Conservation (phyloP, 1,140 invertebrate genomes). For the Neodiprion fabricii region DNA sequence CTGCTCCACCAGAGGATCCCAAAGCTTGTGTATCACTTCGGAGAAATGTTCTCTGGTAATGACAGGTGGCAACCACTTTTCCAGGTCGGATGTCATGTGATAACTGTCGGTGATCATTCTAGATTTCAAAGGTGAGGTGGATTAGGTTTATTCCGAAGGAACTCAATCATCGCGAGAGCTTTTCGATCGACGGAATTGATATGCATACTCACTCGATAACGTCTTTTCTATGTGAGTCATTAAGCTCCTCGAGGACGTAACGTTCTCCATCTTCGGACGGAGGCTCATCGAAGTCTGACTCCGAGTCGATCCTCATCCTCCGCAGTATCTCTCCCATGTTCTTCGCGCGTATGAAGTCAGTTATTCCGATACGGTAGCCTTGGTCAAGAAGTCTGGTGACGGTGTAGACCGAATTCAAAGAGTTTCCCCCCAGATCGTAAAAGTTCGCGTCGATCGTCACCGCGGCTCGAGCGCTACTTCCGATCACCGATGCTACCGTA, state of each 20-base stretch:
- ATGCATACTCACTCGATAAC: slow-evolving; percentile 62
- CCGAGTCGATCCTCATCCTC: slow-evolving; percentile 60
- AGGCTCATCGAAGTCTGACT: slow-evolving; percentile 36
- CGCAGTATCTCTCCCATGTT: slow-evolving; percentile 72
- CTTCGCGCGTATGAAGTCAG: slow-evolving; percentile 78
- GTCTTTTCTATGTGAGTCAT: slow-evolving; percentile 68
- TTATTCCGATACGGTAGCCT: slow-evolving; percentile 80
- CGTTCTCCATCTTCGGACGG: slow-evolving; percentile 37
- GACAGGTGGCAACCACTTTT: slow-evolving; percentile 74
- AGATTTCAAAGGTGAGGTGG: slow-evolving; percentile 33
- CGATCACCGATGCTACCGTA: slow-evolving; percentile 74
- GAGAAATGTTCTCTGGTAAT: slow-evolving; percentile 71
- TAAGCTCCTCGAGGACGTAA: slow-evolving; percentile 66
- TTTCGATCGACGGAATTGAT: not conserved
- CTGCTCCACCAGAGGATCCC: slow-evolving; percentile 70
- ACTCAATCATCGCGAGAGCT: not conserved
- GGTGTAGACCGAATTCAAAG: slow-evolving; percentile 83
- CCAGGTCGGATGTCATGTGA: slow-evolving; percentile 83
- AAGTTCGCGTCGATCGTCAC: slow-evolving; percentile 74
- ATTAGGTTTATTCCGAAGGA: not conserved
- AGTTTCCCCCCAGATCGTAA: slow-evolving; percentile 86
- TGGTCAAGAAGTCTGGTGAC: slow-evolving; percentile 79
- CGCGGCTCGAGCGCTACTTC: slow-evolving; percentile 64
- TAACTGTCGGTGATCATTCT: slow-evolving; percentile 86
- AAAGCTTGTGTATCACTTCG: slow-evolving; percentile 70